Evolutionary conservation across 2,113 vertebrate species (phyloP), one percentile per base, ranked within the genome.

Genomic region (Uria aalge): DNA sequence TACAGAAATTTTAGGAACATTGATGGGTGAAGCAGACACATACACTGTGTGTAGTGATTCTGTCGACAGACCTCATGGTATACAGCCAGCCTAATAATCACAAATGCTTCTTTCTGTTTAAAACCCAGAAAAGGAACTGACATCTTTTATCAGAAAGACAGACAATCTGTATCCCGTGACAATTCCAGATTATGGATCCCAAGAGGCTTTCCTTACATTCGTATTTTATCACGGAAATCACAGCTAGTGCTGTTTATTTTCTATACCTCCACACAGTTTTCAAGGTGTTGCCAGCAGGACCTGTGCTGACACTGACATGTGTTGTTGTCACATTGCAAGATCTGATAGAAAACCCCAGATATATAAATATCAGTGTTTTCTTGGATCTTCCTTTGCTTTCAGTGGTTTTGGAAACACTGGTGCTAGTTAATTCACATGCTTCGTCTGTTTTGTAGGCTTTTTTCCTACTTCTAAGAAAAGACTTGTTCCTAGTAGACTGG

Each of bases 121-220:
- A 98, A 98, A 97, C 96, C 90, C 96, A 98, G 98, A 98, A 98
- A 98, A 97, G 97, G 94, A 98, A 68, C 97, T 98, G 98, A 98
- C 98, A 98, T 98, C 98, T 98, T 98, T 97, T 98, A 98, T 99
- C 98, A 98, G 98, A 96, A 98, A 98, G 98, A 98, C 98, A 98
- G 98, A 98, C 98, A 98, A 98, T 98, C 96, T 98, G 97, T 96
- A 95, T 98, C 98, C 96, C 88, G 55, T 98, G 98, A 98, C 97
- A 97, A 97, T 98, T 98, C 97, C 95, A 98, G 98, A 99, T 99
- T 98, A 98, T 96, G 98, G 98, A 98, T 99, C 99, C 97, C 97
- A 98, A 98, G 99, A 98, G 98, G 92, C 94, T 96, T 92, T 93
- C 93, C 97, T 98, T 98, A 95, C 96, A 94, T 96, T 93, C 73